Evolutionary conservation across 2,113 vertebrate species (phyloP), one percentile per base, ranked within the genome.

Genomic region (Protobothrops mucrosquamatus): DNA sequence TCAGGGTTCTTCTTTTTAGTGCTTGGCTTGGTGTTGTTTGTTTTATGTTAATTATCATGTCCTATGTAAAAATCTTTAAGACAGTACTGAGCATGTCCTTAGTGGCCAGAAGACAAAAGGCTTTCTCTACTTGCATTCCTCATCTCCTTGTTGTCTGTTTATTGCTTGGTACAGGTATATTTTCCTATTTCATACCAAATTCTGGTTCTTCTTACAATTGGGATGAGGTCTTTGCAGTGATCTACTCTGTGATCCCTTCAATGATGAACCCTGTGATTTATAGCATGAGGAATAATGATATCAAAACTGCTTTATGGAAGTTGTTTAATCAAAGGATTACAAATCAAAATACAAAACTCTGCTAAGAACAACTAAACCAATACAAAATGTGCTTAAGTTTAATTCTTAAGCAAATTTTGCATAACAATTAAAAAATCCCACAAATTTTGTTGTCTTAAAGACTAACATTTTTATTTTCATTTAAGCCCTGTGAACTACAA

Each of bases 221-320:
- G 9, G 52, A 91, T 85, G 74, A 29, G 6, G 34, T 56, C 34
- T 12, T 85, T 46, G 52, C 57, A 24, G 85, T 92, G 29, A 24
- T 92, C 51, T 87, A 92, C 11, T 87, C 85, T 24, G 29, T 92
- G 29, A 3, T 92, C 2, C 85, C 91, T 18, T 57, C 91, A 26
- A 64, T 92, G 56, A 34, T 92, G 85, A 92, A 92, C n/a, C 91
- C 91, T 5, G 2, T 88, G 7, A 87, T 92, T n/a, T 92, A 92
- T 12, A 92, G 91, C 85, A 87, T 87, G 85, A 92, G 57, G 7
- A 87, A 92, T 39, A 87, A 92, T 22, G 91, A 87, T 52, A 56
- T 92, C 29, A 92, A 88, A 59, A 10, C 55, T 88, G 91, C 85
- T n/a, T 26, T 92, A 26, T 26, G 8, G 59, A 61, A 61, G 24